A percentile compares a stretch with the other conserved stretches of the same genome.
These are phyloP conservation scores for Probosciger aterrimus DNA, from an alignment of 2,113 vertebrate species.

Conservation along the genomic window DNA sequence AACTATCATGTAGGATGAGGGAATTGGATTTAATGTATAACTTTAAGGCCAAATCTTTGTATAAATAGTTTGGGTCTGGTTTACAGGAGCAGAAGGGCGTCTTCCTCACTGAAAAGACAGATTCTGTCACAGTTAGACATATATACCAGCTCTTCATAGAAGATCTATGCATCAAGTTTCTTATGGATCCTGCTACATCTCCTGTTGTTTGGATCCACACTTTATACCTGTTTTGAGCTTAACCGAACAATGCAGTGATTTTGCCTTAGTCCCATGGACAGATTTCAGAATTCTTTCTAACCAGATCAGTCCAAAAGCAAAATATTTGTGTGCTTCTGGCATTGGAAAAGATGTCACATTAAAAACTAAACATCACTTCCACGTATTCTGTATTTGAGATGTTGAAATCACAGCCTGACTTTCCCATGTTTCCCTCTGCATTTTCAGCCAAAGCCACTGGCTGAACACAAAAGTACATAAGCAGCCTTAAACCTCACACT, in stretches of 20 bases:
- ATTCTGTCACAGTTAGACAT: neutral
- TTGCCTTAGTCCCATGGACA: neutral
- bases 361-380: neutral
- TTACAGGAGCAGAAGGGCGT: neutral
- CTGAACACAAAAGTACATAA: neutral
- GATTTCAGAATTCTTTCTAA: neutral
- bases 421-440: neutral
- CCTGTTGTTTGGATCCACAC: neutral
- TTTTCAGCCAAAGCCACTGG: slow-evolving; percentile 46
- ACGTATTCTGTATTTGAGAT: neutral
- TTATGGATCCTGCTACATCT: neutral
- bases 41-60: neutral
- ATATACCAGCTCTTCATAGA: neutral
- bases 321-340: neutral
- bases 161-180: neutral
- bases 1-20: neutral
- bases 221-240: neutral
- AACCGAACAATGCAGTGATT: neutral
- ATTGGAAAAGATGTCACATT: neutral
- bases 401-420: neutral
- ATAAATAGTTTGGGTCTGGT: neutral
- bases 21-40: neutral
- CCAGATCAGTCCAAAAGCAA: neutral
- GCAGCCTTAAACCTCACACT: slow-evolving; percentile 28
- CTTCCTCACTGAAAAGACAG: neutral